These are phyloP conservation scores for Hippoglossus stenolepis DNA, from an alignment of 2,113 vertebrate genomes.

Conservation along the genomic window DNA sequence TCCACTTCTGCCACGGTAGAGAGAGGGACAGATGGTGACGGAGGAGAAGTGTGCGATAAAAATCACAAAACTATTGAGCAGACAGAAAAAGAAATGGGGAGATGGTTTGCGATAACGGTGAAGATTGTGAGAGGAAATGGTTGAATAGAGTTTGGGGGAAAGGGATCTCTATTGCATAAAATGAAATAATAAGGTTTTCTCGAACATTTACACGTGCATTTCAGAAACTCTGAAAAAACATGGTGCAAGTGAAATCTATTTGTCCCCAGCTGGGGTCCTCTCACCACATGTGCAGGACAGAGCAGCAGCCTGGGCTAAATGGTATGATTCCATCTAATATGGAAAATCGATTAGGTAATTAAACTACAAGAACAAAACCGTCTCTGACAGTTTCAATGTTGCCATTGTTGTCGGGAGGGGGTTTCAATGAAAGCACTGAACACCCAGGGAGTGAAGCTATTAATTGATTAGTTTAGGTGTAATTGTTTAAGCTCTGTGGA, in stretches of 20 bases:
- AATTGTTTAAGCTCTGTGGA: background rate
- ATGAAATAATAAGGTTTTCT: background rate
- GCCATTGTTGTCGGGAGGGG: constrained; percentile 16
- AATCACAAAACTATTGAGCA: constrained; percentile 54
- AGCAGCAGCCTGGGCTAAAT: constrained; percentile 22
- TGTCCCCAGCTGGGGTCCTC: constrained; percentile 17
- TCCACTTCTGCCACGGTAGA: constrained; percentile 6
- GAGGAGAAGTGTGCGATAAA: constrained; percentile 43
- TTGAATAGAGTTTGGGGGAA: background rate
- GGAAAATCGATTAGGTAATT: constrained; percentile 14
- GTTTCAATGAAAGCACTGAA: constrained; percentile 4
- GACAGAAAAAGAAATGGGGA: constrained; percentile 38
- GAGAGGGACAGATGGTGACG: constrained; percentile 58
- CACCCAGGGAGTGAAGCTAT: constrained; percentile 16
- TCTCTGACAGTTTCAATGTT: constrained; percentile 19
- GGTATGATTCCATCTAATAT: constrained; percentile 28
- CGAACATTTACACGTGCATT: background rate
- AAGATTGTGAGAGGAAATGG: constrained; percentile 14
- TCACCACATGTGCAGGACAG: constrained; percentile 19
- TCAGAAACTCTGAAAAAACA: no score
- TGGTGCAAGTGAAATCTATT: background rate
- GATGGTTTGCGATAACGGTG: constrained; percentile 17
- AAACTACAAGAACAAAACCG: constrained; percentile 11
- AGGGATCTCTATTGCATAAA: constrained; percentile 1
- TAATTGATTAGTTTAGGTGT: constrained; percentile 20